Evolutionary conservation across 2,113 vertebrate species (phyloP).

Genomic region (Ptilorrhoa leucosticta): DNA sequence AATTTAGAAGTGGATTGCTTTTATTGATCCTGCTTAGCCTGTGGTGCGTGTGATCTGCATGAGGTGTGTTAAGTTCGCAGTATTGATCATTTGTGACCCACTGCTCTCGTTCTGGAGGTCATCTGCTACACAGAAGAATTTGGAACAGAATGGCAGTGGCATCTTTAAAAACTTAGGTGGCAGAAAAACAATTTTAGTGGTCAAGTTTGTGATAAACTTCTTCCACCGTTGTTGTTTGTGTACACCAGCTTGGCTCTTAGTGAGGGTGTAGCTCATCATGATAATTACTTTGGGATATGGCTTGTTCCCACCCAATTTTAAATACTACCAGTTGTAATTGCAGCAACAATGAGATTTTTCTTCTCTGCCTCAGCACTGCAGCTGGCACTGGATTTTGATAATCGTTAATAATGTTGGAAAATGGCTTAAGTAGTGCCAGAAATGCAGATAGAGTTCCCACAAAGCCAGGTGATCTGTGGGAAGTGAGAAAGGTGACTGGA

Average conservation of each 20-base stretch:
- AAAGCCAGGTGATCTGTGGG: background rate
- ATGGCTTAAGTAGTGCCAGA: background rate
- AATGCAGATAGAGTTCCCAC: background rate
- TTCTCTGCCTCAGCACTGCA: background rate
- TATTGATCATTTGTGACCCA: background rate
- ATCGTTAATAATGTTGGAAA: background rate
- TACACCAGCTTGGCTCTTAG: background rate
- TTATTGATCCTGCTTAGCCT: background rate
- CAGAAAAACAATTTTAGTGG: background rate
- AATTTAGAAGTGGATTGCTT: background rate
- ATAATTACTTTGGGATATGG: background rate
- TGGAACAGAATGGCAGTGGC: background rate
- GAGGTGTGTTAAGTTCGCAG: background rate
- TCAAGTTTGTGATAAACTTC: fast-evolving
- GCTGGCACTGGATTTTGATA: background rate
- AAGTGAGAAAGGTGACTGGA: background rate
- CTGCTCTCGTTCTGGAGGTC: background rate
- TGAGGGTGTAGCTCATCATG: background rate
- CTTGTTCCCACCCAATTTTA: background rate
- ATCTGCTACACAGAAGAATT: background rate
- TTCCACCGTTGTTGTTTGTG: fast-evolving
- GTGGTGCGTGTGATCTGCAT: background rate
- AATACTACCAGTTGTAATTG: background rate
- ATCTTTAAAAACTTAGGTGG: background rate
- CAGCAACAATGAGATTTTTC: background rate